phyloP scores from a whole-genome alignment of 1,140 invertebrate species.

The Ips nitidus region DNA sequence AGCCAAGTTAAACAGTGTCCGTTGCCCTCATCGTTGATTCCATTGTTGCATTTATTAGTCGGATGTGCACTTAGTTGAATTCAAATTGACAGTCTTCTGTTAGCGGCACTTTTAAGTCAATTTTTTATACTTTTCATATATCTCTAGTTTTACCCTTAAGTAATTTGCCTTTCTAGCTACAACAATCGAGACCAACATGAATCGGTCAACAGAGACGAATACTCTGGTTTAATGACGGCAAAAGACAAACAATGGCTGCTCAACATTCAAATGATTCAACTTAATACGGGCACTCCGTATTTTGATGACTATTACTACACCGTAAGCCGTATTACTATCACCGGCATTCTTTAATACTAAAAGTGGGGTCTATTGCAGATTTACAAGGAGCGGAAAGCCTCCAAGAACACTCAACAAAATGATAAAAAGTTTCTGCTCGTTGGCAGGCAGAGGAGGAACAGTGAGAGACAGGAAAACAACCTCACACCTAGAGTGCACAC shows the following conservation, averaged over 20 bases:
- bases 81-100: no score
- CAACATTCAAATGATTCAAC: slow-evolving; percentile 87
- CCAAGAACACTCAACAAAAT: slow-evolving; percentile 50
- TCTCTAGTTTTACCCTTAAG: not conserved
- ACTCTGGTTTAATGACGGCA: slow-evolving; percentile 86
- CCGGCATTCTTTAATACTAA: not conserved
- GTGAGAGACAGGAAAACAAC: slow-evolving; percentile 56
- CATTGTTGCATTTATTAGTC: no score
- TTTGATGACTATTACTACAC: slow-evolving; percentile 86
- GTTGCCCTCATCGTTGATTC: no score
- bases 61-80: no score
- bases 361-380: slow-evolving; percentile 52
- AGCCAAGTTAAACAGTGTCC: no score
- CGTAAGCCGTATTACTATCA: slow-evolving; percentile 48
- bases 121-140: not conserved
- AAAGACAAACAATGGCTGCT: slow-evolving; percentile 92
- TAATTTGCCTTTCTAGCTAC: slow-evolving; percentile 8
- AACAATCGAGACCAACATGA: slow-evolving; percentile 17
- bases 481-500: slow-evolving; percentile 65
- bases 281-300: slow-evolving; percentile 83
- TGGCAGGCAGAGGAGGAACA: slow-evolving; percentile 48
- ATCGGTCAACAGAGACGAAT: slow-evolving; percentile 64
- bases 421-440: slow-evolving; percentile 38
- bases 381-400: slow-evolving; percentile 60
- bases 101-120: not conserved